Percentiles rank a stretch among this genome's conserved stretches.
Evolutionary conservation across 2,888 invertebrate genomes (phyloP).

Genomic region (Tetanocera ferruginea): DNA sequence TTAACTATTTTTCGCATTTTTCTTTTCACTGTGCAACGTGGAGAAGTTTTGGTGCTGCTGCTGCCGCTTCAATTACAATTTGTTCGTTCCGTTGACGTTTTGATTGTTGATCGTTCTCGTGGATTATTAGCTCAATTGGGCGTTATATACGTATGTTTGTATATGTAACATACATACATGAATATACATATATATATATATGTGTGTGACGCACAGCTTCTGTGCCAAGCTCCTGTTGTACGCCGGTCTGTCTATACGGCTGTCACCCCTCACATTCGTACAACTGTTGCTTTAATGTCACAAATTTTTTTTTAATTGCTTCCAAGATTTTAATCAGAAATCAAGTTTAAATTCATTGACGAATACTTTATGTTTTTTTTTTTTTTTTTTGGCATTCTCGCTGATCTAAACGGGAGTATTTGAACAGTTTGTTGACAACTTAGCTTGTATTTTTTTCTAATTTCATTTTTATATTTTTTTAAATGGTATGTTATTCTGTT

Average conservation of each 20-base stretch:
- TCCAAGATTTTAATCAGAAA: slow-evolving; percentile 54
- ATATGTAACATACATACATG: too few relatives aligned
- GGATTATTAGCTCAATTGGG: slow-evolving; percentile 44
- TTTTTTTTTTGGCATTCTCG: slow-evolving; percentile 41
- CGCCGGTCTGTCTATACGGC: not conserved
- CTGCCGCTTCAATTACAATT: slow-evolving; percentile 62
- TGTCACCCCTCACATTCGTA: not conserved
- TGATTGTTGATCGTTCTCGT: slow-evolving; percentile 3
- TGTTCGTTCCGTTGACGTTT: slow-evolving; percentile 50
- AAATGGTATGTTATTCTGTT: not conserved
- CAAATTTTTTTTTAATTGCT: slow-evolving; percentile 3
- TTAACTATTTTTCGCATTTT: not conserved
- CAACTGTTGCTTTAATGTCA: too few relatives aligned
- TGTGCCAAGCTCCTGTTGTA: not conserved
- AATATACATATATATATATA: too few relatives aligned
- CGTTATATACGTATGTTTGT: slow-evolving; percentile 6
- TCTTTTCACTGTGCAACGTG: not conserved
- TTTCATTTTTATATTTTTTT: not conserved
- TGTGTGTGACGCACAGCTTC: not conserved
- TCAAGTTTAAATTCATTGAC: slow-evolving; percentile 65
- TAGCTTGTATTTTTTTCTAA: slow-evolving; percentile 3
- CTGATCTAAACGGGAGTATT: slow-evolving; percentile 25
- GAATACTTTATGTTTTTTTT: slow-evolving; percentile 49
- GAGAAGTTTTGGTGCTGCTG: slow-evolving; percentile 49
- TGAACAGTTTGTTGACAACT: slow-evolving; percentile 41